Conservation (phyloP, 2,888 invertebrate species). For the Himalopsyche anomala region DNA sequence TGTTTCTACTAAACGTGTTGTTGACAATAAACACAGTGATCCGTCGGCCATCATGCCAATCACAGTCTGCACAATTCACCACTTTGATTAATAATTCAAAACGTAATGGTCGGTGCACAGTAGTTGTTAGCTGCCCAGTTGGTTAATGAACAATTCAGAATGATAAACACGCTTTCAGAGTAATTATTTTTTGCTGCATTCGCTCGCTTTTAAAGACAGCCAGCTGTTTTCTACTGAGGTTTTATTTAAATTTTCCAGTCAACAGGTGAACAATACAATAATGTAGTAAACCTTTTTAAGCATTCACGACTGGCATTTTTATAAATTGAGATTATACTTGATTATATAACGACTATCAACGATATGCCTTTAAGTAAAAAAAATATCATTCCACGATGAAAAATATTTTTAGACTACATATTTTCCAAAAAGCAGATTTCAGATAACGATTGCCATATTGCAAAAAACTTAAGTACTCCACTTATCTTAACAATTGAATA, state of each 20-base stretch:
- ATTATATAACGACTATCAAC: too few species aligned
- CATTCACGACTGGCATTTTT: background rate
- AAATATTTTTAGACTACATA: too few species aligned
- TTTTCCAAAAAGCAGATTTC: too few species aligned
- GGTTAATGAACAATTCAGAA: background rate
- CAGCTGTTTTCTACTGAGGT: background rate
- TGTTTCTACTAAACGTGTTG: too few species aligned
- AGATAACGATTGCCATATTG: too few species aligned
- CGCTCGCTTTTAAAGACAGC: background rate
- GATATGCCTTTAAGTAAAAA: too few species aligned
- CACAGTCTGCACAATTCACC: background rate
- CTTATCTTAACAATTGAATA: too few species aligned
- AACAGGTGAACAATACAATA: background rate
- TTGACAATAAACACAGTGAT: background rate
- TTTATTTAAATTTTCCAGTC: background rate
- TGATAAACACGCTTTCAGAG: constrained; percentile 10
- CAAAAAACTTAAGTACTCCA: too few species aligned
- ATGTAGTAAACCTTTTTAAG: background rate
- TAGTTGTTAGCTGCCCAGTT: background rate
- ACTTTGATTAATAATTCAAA: background rate
- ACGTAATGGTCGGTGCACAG: background rate
- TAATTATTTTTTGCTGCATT: background rate
- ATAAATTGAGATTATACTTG: too few species aligned
- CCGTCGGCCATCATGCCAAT: background rate
- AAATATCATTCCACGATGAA: too few species aligned